Base-by-base conservation (phyloP, 2,888 invertebrate species). In the Augochlorella aurata region DNA sequence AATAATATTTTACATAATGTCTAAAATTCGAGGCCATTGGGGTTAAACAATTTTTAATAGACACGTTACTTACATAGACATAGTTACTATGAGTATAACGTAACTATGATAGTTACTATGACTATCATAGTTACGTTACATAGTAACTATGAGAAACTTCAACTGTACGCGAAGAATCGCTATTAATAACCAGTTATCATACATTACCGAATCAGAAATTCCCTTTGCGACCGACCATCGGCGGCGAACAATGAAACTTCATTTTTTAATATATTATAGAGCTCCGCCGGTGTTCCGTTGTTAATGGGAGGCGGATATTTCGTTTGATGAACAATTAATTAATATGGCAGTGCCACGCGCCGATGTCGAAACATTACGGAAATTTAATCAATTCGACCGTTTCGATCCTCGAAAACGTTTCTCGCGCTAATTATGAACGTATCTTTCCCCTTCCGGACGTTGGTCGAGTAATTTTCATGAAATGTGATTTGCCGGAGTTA, bases 321-420 rank as follows among this genome's bases (percentile, higher is more conserved):
- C 63, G 29, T 74, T 67, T 71, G 81, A 54, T 49, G 81, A 81
- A 81, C 71, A 81, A 74, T 81, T 81, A 81, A 81, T 74, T 68
- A 81, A 68, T 66, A 38, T 18, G 58, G 12, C 67, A 81, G 52
- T 49, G 52, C 14, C 29, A 24, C 61, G 74, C 44, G 24, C 54
- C 54, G 72, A 72, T 73, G 29, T n/a, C 24, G 70, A 67, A 61
- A 71, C 49, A 63, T 80, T 69, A 21, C 44, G 54, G 74, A 71
- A 81, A 81, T 81, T 81, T 81, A 81, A 71, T 75, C 81, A 81
- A 75, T 74, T 49, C 74, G 81, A 65, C 18, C 70, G 61, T 24
- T 67, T 45, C 16, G 16, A 71, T 58, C 21, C 18, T 29, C 18
- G 8, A 7, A n/a, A 29, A 29, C 10, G 29, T 9, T 52, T n/a